Conservation (phyloP, 1,140 invertebrate genomes). For the Caligus rogercresseyi region DNA sequence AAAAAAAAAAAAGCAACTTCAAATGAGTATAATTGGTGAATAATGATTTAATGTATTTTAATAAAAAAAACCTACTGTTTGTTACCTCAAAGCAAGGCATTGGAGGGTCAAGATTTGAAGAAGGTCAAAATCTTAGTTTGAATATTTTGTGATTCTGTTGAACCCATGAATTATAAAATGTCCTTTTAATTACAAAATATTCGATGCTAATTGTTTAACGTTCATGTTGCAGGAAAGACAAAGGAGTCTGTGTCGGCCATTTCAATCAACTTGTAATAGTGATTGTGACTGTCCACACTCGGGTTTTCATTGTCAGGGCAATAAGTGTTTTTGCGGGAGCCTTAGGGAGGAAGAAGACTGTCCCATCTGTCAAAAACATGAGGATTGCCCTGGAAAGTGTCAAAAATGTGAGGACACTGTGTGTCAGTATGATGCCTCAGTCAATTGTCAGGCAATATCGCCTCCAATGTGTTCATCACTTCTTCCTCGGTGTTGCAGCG, state of each 20-base stretch:
- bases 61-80: too few relatives aligned
- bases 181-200: too few relatives aligned
- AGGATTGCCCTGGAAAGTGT: neutral
- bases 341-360: neutral
- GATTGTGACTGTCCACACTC: neutral
- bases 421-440: neutral
- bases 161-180: too few relatives aligned
- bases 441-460: neutral
- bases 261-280: neutral
- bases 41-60: too few relatives aligned
- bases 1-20: too few relatives aligned
- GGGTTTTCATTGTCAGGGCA: neutral
- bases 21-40: too few relatives aligned
- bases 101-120: too few relatives aligned
- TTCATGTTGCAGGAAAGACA: too few relatives aligned
- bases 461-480: neutral
- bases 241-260: neutral
- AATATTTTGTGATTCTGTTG: too few relatives aligned
- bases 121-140: too few relatives aligned
- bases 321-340: neutral
- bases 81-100: too few relatives aligned
- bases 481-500: neutral
- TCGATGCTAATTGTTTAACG: too few relatives aligned
- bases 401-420: neutral
- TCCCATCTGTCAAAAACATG: neutral